Percentiles rank a stretch among this genome's conserved stretches.
phyloP scores from a whole-genome alignment of 1,140 invertebrate species.

The Pogonomyrmex barbatus region DNA sequence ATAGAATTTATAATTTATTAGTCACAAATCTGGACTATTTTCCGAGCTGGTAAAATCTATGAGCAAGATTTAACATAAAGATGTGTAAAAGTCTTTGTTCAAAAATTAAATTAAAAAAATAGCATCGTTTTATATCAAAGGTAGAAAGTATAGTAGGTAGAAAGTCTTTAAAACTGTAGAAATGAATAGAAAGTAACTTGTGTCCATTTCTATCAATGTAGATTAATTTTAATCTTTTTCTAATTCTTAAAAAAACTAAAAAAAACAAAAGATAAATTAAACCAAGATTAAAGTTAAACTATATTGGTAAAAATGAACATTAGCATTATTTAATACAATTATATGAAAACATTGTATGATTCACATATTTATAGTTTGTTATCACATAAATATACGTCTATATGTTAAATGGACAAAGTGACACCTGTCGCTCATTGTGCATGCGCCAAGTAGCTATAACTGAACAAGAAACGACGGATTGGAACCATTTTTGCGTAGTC shows the following conservation, averaged over 20 bases:
- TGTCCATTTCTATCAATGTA: too few relatives aligned
- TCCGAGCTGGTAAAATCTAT: neutral
- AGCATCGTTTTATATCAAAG: neutral
- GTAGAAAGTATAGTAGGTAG: neutral
- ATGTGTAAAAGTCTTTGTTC: neutral
- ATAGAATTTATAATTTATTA: neutral
- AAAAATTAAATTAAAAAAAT: too few relatives aligned
- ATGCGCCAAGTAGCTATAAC: neutral
- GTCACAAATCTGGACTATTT: neutral
- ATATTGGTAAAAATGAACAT: neutral
- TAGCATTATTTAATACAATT: too few relatives aligned
- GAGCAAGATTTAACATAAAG: neutral
- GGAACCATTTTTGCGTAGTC: conserved; percentile 64
- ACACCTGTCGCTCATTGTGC: conserved; percentile 16
- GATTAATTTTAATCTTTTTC: too few relatives aligned
- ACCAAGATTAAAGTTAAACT: too few relatives aligned
- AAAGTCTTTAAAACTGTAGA: neutral
- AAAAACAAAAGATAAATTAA: too few relatives aligned
- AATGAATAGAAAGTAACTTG: neutral
- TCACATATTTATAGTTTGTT: neutral
- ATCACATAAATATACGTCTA: neutral
- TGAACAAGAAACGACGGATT: conserved; percentile 53
- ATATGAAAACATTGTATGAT: neutral
- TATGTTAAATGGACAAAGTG: conserved; percentile 35
- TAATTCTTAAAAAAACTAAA: too few relatives aligned